Conservation (phyloP, 2,797 vertebrate genomes). For the Macropus fuliginosus region DNA sequence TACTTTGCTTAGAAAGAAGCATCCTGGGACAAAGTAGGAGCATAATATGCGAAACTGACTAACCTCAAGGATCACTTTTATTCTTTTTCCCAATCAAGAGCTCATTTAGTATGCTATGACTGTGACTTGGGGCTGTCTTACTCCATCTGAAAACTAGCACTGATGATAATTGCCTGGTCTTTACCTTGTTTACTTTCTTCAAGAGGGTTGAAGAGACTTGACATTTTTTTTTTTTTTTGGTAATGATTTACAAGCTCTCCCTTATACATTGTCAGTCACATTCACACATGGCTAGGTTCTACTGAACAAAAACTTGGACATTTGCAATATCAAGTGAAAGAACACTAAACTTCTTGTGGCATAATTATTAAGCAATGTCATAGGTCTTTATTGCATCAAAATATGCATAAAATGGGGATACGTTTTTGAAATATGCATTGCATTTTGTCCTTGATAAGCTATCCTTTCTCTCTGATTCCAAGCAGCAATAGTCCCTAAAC, state of each 20-base stretch:
- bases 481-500: slow-evolving; percentile 54
- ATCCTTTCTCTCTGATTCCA: slow-evolving; percentile 44
- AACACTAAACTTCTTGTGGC: slow-evolving; percentile 44
- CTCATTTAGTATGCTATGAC: slow-evolving; percentile 64
- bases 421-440: slow-evolving; percentile 28
- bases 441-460: slow-evolving; percentile 12
- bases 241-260: slow-evolving; percentile 46
- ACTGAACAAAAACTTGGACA: slow-evolving; percentile 50
- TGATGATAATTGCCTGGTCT: slow-evolving; percentile 73
- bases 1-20: too few species aligned
- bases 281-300: slow-evolving; percentile 70
- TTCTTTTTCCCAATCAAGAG: slow-evolving; percentile 29
- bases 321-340: slow-evolving; percentile 53
- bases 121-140: slow-evolving; percentile 63
- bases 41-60: slow-evolving; percentile 56
- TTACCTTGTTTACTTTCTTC: slow-evolving; percentile 59
- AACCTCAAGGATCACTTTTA: slow-evolving; percentile 48
- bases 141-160: slow-evolving; percentile 67
- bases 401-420: slow-evolving; percentile 15
- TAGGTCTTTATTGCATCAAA: neutral
- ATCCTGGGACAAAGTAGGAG: neutral
- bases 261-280: slow-evolving; percentile 51
- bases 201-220: slow-evolving; percentile 50
- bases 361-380: slow-evolving; percentile 45
- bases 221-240: slow-evolving; percentile 28